Conservation (phyloP, 2,113 vertebrate species). For the Apodemus sylvaticus region DNA sequence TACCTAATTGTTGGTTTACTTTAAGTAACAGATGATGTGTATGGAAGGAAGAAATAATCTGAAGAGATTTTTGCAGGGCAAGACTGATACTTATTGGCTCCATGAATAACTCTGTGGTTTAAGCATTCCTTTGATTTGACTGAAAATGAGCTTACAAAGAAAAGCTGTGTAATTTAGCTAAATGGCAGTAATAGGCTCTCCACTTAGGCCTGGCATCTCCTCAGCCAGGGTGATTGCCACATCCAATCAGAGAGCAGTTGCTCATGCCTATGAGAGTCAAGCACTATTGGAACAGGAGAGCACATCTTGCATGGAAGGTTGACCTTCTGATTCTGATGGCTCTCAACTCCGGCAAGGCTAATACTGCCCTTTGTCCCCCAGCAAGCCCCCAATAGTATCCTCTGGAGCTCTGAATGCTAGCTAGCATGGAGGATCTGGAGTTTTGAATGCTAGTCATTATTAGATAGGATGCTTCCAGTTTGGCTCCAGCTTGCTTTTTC, state of each 20-base stretch:
- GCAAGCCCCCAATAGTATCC: neutral
- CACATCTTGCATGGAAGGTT: neutral
- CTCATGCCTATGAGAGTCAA: neutral
- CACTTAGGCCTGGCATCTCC: neutral
- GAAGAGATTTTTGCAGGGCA: constrained; percentile 20
- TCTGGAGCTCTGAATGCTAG: neutral
- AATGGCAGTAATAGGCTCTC: neutral
- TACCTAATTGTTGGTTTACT: constrained; percentile 49
- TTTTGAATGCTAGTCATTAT: neutral
- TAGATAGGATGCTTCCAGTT: neutral
- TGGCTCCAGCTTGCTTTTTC: neutral
- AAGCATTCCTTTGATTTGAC: neutral
- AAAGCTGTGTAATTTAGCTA: neutral
- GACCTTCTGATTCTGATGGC: neutral
- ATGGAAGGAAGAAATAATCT: constrained; percentile 31
- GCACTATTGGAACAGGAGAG: neutral
- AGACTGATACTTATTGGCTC: constrained; percentile 11
- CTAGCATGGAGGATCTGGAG: neutral
- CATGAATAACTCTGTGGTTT: constrained; percentile 3
- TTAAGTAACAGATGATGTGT: constrained; percentile 42
- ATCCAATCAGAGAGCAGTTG: neutral
- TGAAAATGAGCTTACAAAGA: neutral
- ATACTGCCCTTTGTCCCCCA: neutral
- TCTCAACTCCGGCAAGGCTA: neutral
- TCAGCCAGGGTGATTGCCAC: neutral